Evolutionary conservation across 1,140 invertebrate genomes (phyloP).

Genomic region (Orius insidiosus): DNA sequence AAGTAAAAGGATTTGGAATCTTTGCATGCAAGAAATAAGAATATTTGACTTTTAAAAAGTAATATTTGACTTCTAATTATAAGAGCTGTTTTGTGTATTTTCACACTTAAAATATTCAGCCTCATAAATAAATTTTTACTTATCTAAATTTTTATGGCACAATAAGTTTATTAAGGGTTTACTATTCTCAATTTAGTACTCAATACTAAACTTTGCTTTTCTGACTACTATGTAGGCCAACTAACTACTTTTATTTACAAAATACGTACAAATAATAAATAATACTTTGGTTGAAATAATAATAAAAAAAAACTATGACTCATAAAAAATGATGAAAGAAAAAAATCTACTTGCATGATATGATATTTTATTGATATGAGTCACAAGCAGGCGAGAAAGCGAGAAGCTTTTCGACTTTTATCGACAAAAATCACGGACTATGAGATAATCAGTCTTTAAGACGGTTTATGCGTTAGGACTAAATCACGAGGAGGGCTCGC

Average conservation of each 20-base stretch:
- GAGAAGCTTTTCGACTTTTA: not conserved
- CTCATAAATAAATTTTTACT: not conserved
- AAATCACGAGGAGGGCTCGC: constrained; percentile 13
- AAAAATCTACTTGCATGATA: not conserved
- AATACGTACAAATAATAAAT: constrained; percentile 3
- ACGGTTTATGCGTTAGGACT: not conserved
- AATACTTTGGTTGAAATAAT: not conserved
- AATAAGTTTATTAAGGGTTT: not conserved
- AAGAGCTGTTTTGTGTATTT: too few species aligned
- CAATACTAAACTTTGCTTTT: not conserved
- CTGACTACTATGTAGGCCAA: constrained; percentile 13
- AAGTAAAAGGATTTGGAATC: too few species aligned
- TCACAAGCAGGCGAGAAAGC: constrained; percentile 14
- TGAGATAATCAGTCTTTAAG: not conserved
- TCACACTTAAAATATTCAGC: constrained; percentile 6
- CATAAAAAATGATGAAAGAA: not conserved
- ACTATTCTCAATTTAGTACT: not conserved
- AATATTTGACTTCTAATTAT: too few species aligned
- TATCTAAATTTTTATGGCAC: not conserved
- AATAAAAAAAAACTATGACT: not conserved
- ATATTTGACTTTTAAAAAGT: too few species aligned
- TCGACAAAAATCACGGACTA: not conserved
- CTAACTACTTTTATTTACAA: constrained; percentile 14
- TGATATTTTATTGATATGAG: constrained; percentile 16
- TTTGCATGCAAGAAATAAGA: too few species aligned